Conservation (phyloP, 2,888 invertebrate species). For the Scelioninae gen. 2 region DNA sequence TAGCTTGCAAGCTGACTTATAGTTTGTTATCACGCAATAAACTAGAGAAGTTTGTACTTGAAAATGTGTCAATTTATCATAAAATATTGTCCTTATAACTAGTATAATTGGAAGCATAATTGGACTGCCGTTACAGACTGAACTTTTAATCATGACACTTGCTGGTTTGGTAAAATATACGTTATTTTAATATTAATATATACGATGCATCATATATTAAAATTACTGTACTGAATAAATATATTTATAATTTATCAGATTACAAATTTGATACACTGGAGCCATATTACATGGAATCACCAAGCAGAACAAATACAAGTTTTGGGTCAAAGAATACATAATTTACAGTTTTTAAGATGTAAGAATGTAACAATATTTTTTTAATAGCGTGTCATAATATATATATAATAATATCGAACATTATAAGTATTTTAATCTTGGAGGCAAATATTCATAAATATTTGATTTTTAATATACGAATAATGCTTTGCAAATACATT, state of each 20-base stretch:
- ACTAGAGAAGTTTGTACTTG: neutral
- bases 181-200: slow-evolving; percentile 1
- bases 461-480: too few species aligned
- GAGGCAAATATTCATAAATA: too few species aligned
- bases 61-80: slow-evolving; percentile 12
- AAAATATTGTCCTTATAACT: slow-evolving; percentile 60
- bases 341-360: slow-evolving; percentile 7
- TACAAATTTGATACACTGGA: slow-evolving; percentile 67
- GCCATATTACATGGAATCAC: slow-evolving; percentile 64
- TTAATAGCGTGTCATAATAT: too few species aligned
- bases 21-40: too few species aligned
- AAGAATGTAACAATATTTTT: slow-evolving; percentile 15
- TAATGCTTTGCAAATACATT: too few species aligned
- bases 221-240: too few species aligned
- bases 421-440: too few species aligned
- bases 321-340: slow-evolving; percentile 25
- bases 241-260: slow-evolving; percentile 59
- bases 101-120: slow-evolving; percentile 62
- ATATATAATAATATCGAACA: too few species aligned
- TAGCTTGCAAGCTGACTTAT: too few species aligned
- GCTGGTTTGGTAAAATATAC: slow-evolving; percentile 70
- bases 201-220: too few species aligned
- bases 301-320: slow-evolving; percentile 62
- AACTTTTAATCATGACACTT: slow-evolving; percentile 69
- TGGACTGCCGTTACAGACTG: slow-evolving; percentile 66